A percentile compares a stretch with the other conserved stretches of the same genome.
These are phyloP conservation scores for Crypturellus tataupa DNA, from an alignment of 2,797 vertebrate species.

Conservation along the genomic window DNA sequence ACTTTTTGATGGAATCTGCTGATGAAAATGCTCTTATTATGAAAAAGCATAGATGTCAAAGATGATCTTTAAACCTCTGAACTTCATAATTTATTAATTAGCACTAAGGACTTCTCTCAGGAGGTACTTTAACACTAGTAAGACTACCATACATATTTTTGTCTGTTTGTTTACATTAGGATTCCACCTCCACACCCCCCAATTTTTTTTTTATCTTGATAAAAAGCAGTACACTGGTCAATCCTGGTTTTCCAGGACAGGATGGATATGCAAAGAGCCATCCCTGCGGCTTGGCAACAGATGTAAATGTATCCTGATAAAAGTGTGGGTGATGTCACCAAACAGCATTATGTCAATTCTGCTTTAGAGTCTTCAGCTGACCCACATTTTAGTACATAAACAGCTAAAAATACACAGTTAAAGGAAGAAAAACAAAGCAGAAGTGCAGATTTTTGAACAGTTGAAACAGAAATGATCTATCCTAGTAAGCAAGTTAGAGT, in stretches of 20 bases:
- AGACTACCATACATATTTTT: constrained; percentile 24
- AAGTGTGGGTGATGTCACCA: background rate
- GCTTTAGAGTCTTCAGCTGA: background rate
- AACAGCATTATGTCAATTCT: background rate
- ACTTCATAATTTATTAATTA: constrained; percentile 80
- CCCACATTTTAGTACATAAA: background rate
- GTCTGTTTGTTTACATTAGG: constrained; percentile 7
- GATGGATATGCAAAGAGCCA: background rate
- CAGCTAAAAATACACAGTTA: background rate
- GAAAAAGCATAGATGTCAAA: constrained; percentile 76
- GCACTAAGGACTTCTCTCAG: constrained; percentile 59
- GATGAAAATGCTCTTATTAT: constrained; percentile 70
- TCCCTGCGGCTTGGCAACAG: background rate
- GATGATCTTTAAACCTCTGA: constrained; percentile 77
- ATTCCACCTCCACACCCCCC: background rate
- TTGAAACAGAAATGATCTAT: background rate
- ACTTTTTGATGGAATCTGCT: constrained; percentile 74
- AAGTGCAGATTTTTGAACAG: background rate
- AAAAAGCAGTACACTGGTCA: background rate
- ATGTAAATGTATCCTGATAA: constrained; percentile 23
- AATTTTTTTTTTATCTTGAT: constrained; percentile 9
- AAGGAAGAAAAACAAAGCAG: background rate
- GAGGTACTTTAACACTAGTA: constrained; percentile 55
- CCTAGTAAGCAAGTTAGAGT: background rate
- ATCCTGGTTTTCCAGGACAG: background rate